Conservation (phyloP, 2,113 vertebrate species). For the Empidonax traillii region DNA sequence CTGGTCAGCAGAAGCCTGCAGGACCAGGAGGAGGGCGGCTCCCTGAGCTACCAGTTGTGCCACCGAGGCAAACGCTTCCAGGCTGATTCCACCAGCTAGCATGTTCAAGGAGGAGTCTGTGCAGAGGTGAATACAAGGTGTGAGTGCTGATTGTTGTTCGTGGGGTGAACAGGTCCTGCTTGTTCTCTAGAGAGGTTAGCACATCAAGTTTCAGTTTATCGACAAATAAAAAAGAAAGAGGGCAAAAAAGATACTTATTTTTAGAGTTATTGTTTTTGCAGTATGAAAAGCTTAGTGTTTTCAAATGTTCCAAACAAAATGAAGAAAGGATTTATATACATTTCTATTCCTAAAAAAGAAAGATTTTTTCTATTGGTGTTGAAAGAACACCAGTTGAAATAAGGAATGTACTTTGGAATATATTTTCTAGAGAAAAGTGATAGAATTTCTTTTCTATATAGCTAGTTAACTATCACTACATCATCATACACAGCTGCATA, state of each 20-base stretch:
- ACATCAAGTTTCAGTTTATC: not conserved
- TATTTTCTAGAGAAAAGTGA: not conserved
- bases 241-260: not conserved
- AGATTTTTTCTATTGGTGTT: not conserved
- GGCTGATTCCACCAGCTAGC: not conserved
- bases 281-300: not conserved
- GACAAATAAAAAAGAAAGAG: not conserved
- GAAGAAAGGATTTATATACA: not conserved
- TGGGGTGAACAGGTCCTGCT: not conserved
- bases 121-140: not conserved
- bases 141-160: not conserved
- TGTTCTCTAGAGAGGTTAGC: not conserved
- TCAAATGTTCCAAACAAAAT: not conserved
- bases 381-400: not conserved
- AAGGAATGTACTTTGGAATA: not conserved
- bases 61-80: not conserved
- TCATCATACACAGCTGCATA: not conserved
- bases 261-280: not conserved
- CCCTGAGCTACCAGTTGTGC: fast-evolving
- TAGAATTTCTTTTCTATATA: not conserved
- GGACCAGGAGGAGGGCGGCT: not conserved
- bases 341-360: not conserved
- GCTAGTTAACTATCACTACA: not conserved
- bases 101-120: not conserved
- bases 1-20: not conserved